Evolutionary conservation across 2,113 vertebrate genomes (phyloP), one percentile per base, ranked within the genome.

Genomic region (Limnothrissa miodon): DNA sequence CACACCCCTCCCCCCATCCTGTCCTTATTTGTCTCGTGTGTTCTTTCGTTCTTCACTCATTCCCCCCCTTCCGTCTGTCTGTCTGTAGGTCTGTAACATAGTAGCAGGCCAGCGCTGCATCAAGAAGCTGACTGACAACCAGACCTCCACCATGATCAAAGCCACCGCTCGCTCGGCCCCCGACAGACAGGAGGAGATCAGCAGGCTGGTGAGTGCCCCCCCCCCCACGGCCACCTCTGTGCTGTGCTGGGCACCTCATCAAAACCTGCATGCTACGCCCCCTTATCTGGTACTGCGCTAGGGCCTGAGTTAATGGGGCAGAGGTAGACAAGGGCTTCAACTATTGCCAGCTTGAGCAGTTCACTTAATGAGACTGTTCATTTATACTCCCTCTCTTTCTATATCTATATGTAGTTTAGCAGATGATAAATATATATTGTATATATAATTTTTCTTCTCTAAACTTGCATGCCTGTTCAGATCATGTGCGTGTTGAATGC

Each of bases 101-200:
- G 98, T 99, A 82, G 98, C 98, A 1, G 98, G 98, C 78, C 98
- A 99, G 91, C 92, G 98, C 39, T 99, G 98, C 80, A 99, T 99
- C 89, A 99, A 99, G 94, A 99, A 99, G 84, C 95, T 99, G 7
- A 99, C 98, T 0, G 98, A 99, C 94, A 99, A 99, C 95, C 98
- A 99, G 89, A 99, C 98, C 0, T 99, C 98, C 0, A 99, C 98
- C 4, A 99, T 99, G 98, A 99, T 99, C 89, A 99, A 99, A 93
- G 98, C 98, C 1, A 99, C 98, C 0, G 98, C 98, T 4, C 94
- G 98, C 81, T 99, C 98, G 0, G 98, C 98, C 23, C 98, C 98
- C 0, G 98, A 99, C 93, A 90, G 98, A 48, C 98, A 99, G 92
- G 98, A 99, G 78, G 98, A 99, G 91, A 99, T 99, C 95, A 99